A percentile compares a stretch with the other conserved stretches of the same genome.
Evolutionary conservation across 2,888 invertebrate genomes (phyloP).

Genomic region (Cordilura impudica): DNA sequence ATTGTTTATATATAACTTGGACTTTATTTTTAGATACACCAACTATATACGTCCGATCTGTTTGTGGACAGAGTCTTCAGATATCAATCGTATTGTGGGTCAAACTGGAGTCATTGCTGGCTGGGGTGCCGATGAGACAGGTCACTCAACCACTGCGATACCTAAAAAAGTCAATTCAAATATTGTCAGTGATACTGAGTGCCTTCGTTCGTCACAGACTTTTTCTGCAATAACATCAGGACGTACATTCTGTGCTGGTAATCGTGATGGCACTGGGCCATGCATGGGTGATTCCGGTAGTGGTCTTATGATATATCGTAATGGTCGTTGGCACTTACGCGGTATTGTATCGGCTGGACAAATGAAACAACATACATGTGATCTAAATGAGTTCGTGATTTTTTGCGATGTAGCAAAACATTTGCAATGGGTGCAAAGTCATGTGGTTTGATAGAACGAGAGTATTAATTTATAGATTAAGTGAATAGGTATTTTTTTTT

Average conservation of each 20-base stretch:
- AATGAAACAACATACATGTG: constrained; percentile 78
- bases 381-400: constrained; percentile 82
- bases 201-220: constrained; percentile 77
- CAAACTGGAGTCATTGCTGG: constrained; percentile 79
- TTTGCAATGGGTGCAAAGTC: constrained; percentile 78
- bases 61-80: constrained; percentile 72
- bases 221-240: constrained; percentile 66
- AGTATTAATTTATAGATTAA: no score
- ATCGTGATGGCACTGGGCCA: constrained; percentile 73
- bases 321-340: constrained; percentile 77
- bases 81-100: constrained; percentile 73
- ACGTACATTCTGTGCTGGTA: constrained; percentile 74
- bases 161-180: constrained; percentile 78
- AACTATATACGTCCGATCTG: constrained; percentile 72
- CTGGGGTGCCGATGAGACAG: constrained; percentile 79
- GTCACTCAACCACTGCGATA: constrained; percentile 68
- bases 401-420: constrained; percentile 83
- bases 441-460: constrained; percentile 56
- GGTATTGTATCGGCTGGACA: constrained; percentile 79
- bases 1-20: no score
- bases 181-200: constrained; percentile 79
- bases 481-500: no score
- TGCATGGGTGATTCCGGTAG: constrained; percentile 82
- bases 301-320: constrained; percentile 78
- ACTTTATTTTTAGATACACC: constrained; percentile 66